phyloP scores from a whole-genome alignment of 2,797 vertebrate genomes.

The Onychomys arenicola region DNA sequence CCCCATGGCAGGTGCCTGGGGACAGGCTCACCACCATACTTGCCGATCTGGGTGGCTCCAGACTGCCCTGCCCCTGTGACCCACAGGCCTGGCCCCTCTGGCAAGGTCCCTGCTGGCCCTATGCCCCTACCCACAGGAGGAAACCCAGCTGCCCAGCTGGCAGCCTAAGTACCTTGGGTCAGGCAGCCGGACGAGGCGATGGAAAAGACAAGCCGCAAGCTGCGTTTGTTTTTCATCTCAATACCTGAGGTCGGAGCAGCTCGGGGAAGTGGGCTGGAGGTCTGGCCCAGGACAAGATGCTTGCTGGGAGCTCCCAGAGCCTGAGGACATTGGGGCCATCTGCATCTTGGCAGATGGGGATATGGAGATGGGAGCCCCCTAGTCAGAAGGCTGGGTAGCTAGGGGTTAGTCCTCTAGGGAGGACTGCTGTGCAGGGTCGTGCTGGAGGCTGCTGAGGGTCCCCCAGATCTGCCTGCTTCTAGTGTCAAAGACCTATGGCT shows the following conservation, averaged over 20 bases:
- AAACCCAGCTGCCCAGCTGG: conserved; percentile 79
- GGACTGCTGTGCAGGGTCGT: not conserved
- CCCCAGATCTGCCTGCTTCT: not conserved
- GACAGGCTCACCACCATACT: not conserved
- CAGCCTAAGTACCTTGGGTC: conserved; percentile 55
- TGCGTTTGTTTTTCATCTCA: conserved; percentile 77
- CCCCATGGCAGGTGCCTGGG: conserved; percentile 47
- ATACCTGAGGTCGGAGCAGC: conserved; percentile 79
- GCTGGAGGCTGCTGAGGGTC: not conserved
- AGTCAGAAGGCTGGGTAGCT: not conserved
- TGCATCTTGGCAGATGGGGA: not conserved
- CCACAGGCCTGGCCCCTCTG: conserved; percentile 32
- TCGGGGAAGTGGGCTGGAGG: conserved; percentile 78
- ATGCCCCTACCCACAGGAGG: conserved; percentile 68
- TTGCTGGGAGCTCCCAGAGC: conserved; percentile 28
- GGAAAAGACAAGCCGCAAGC: conserved; percentile 76
- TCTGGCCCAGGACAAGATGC: conserved; percentile 36
- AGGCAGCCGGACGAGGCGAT: conserved; percentile 66
- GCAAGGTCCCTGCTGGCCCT: conserved; percentile 60
- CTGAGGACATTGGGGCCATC: not conserved
- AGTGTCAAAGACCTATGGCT: not conserved
- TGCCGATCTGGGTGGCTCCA: conserved; percentile 51
- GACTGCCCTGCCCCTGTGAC: conserved; percentile 35
- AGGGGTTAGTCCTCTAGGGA: not conserved
- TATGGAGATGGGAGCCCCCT: not conserved